A percentile compares a stretch with the other conserved stretches of the same genome.
These are phyloP conservation scores for Darevskia nairensis DNA, from an alignment of 2,797 vertebrate species.

Conservation along the genomic window DNA sequence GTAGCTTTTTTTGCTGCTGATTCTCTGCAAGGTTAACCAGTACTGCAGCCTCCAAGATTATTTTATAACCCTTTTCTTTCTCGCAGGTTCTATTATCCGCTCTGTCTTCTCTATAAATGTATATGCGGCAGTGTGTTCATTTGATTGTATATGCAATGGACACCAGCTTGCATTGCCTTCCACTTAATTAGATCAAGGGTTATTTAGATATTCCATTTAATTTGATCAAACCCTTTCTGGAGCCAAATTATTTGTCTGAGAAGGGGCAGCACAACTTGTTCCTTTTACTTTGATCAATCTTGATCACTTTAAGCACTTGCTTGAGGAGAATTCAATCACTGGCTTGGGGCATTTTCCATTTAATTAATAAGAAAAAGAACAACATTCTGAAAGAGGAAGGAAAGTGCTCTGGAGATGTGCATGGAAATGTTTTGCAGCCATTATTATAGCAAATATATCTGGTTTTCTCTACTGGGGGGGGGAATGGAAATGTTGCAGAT, in stretches of 20 bases:
- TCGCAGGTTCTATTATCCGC: slow-evolving; percentile 42
- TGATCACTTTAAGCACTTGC: slow-evolving; percentile 64
- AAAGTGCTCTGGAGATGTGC: not conserved
- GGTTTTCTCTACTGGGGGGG: not conserved
- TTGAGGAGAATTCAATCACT: slow-evolving; percentile 68
- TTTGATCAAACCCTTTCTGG: slow-evolving; percentile 70
- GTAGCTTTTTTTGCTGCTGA: slow-evolving; percentile 2
- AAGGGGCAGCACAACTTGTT: slow-evolving; percentile 59
- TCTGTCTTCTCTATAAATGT: slow-evolving; percentile 57
- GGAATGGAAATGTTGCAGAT: not conserved
- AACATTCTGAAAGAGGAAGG: slow-evolving; percentile 43
- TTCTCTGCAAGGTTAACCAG: slow-evolving; percentile 50
- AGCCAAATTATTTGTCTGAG: slow-evolving; percentile 73
- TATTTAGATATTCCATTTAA: slow-evolving; percentile 74
- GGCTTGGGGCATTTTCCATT: slow-evolving; percentile 65
- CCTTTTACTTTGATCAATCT: slow-evolving; percentile 72
- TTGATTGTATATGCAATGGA: slow-evolving; percentile 62
- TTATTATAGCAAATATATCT: slow-evolving; percentile 6
- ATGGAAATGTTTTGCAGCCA: not conserved
- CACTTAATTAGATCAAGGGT: slow-evolving; percentile 73
- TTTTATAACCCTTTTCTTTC: slow-evolving; percentile 45
- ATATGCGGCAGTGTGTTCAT: slow-evolving; percentile 59
- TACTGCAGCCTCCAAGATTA: slow-evolving; percentile 33
- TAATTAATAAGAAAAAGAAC: slow-evolving; percentile 67
- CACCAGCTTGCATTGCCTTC: slow-evolving; percentile 58